Base-by-base conservation (phyloP, 2,888 invertebrate genomes). In the Apomyelois bistriatella region DNA sequence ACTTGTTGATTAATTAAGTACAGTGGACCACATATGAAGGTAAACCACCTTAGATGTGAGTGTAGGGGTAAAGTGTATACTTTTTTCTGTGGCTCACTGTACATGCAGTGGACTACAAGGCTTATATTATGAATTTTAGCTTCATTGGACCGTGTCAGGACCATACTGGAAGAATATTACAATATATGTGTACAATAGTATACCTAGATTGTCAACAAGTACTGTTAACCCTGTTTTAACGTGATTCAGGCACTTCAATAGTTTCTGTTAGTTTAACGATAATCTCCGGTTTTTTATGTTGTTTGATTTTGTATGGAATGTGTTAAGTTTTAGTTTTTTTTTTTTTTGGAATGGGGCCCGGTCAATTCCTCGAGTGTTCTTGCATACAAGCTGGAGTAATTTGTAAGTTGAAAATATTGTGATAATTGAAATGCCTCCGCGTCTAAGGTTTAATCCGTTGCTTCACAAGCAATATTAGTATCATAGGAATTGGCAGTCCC, bases 401-500 rank as follows among this genome's bases (percentile, higher is more conserved):
- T 56, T 62, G 57, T 65, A 64, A 66, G 62, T 65, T 60, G 61
- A 64, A 64, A 62, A 61, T 68, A 71, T n/a, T 84, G 84, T 85
- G 84, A 84, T 83, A 83, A 73, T 74, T 74, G 75, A 70, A 71
- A 52, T 59, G 82, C 80, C 75, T 79, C 76, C 70, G 83, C 82
- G 81, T 80, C 32, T 75, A 69, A 68, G 65, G 70, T 66, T 68
- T 53, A 53, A 53, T 43, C 65, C 65, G 66, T 69, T 76, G 79
- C 79, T 77, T 77, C 53, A 67, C 68, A 72, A 76, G 78, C 79
- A 77, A 75, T 68, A 65, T 61, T 75, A 72, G 72, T 74, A 60
- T 53, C 64, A 64, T 68, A 68, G 85, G 87, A 86, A 85, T 87
- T 85, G 87, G 81, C 82, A 48, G 82, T 74, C 82, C 88, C 82